A percentile compares a stretch with the other conserved stretches of the same genome.
Conservation (phyloP, 2,113 vertebrate species). For the Paralichthys olivaceus region DNA sequence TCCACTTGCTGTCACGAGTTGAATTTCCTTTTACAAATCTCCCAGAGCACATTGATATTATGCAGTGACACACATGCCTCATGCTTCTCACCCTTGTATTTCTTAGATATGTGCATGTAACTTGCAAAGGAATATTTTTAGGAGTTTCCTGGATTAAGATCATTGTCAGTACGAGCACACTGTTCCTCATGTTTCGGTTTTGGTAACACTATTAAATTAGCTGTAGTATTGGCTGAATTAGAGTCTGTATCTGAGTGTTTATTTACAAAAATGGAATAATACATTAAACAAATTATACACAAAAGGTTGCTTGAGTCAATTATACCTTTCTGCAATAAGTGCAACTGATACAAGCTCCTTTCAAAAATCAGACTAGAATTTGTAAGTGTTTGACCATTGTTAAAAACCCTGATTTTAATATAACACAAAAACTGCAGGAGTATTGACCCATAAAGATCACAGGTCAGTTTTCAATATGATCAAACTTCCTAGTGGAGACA, state of each 20-base stretch:
- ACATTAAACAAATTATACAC: no score
- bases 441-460: no score
- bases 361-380: no score
- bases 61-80: slow-evolving; percentile 34
- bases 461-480: not conserved
- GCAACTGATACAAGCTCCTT: no score
- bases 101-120: slow-evolving; percentile 4
- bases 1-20: slow-evolving; percentile 45
- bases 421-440: no score
- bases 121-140: slow-evolving; percentile 12
- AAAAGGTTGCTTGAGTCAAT: no score
- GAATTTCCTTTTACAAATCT: slow-evolving; percentile 66
- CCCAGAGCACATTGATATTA: slow-evolving; percentile 48
- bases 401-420: no score
- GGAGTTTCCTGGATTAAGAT: slow-evolving; percentile 11
- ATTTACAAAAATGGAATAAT: no score
- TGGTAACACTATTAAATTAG: not conserved
- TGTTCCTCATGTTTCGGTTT: not conserved
- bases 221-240: not conserved
- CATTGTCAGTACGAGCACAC: not conserved
- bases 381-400: no score
- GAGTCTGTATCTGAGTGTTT: not conserved
- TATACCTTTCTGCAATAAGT: no score
- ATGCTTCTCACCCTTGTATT: not conserved
- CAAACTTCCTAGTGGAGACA: slow-evolving; percentile 39